Evolutionary conservation across 2,888 invertebrate species (phyloP), one percentile per base, ranked within the genome.

Genomic region (Mythimna ferrago): DNA sequence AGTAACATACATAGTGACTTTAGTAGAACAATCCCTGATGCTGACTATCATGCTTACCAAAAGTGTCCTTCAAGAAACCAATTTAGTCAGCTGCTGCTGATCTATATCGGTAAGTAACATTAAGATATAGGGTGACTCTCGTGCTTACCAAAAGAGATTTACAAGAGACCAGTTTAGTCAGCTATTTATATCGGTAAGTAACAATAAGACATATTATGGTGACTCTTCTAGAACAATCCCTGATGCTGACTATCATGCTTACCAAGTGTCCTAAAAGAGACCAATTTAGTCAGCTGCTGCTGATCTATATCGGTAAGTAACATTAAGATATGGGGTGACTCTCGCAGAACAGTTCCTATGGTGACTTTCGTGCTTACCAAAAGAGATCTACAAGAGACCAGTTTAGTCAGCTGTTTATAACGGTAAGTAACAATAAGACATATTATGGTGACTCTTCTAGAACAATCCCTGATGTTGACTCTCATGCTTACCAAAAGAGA

Each of bases 401-500:
- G 94, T 96, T 99, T 14, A 99, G 99, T 66, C 99, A 99, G 88
- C 96, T 62, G 99, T 99, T 4, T 98, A 98, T 88, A 98, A 98
- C 92, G 98, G 98, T 97, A 90, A 91, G 94, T 83, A 53, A 7
- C 2, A 6, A 35, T 48, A 44, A 0, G 98, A 98, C 87, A 98
- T 98, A 79, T 98, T 98, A 79, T 98, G 98, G 98, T 98, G 77
- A 98, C 98, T 98, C 41, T 41, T 14, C 98, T 99, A 69, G 99
- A 99, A 89, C 99, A 99, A 94, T 98, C 99, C 92, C 95, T 99
- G 16, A 98, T 99, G 98, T 94, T 99, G 78, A 98, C 98, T 57
- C 96, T 99, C 14, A 99, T 99, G 95, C 95, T 99, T 80, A 99
- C 99, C 6, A 99, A 99, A 91, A 99, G 99, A 0, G 98, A 98